A percentile compares a stretch with the other conserved stretches of the same genome.
Evolutionary conservation across 2,113 vertebrate species (phyloP).

Genomic region (Hyperopisus bebe): DNA sequence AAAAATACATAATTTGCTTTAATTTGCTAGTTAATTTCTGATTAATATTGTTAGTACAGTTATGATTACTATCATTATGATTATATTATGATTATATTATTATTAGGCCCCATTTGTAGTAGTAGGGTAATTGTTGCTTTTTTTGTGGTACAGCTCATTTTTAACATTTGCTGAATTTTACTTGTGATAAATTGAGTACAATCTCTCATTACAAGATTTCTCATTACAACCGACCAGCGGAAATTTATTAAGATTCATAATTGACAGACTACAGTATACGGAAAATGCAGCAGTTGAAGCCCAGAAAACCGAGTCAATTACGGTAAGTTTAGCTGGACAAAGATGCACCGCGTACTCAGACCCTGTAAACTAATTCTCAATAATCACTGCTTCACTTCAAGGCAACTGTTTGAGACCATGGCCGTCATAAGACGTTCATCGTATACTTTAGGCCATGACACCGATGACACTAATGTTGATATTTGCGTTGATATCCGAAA

Average conservation of each 20-base stretch:
- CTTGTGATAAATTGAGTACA: background rate
- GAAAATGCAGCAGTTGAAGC: background rate
- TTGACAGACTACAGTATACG: background rate
- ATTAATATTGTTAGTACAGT: background rate
- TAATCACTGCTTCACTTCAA: background rate
- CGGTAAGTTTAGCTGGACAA: background rate
- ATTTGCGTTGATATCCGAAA: background rate
- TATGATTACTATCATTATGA: background rate
- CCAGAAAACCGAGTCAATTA: background rate
- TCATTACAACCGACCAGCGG: background rate
- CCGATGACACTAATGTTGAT: background rate
- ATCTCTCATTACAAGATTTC: background rate
- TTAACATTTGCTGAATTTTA: constrained; percentile 15
- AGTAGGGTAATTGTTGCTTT: background rate
- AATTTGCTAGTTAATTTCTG: background rate
- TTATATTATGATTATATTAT: background rate
- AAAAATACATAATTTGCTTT: background rate
- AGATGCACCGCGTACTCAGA: background rate
- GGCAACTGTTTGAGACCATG: background rate
- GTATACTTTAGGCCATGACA: background rate
- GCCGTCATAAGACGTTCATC: background rate
- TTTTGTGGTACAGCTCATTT: background rate
- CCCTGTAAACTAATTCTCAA: background rate
- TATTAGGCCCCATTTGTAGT: background rate
- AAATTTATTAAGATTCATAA: background rate